Percentiles rank a stretch among this genome's conserved stretches.
Conservation (phyloP, 2,888 invertebrate genomes). For the Sylvicola cinctus region DNA sequence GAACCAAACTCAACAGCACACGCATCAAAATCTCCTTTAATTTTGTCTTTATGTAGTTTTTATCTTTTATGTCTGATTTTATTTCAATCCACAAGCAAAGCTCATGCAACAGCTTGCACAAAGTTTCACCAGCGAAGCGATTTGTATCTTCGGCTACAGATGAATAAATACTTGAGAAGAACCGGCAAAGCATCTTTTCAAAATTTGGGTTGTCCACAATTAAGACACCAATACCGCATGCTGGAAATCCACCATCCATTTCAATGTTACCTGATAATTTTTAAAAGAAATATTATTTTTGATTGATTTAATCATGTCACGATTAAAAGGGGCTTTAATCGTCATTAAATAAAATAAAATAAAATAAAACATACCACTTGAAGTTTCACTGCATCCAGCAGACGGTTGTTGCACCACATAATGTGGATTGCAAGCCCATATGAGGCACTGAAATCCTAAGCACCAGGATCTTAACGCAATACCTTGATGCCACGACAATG, state of each 20-base stretch:
- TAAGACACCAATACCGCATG: conserved; percentile 27
- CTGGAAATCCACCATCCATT: conserved; percentile 10
- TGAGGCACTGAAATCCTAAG: conserved; percentile 46
- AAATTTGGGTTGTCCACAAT: conserved; percentile 41
- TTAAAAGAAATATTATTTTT: no score
- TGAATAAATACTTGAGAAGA: conserved; percentile 29
- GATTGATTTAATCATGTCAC: no score
- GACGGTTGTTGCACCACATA: conserved; percentile 7
- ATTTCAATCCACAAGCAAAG: conserved; percentile 46
- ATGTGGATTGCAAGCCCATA: conserved; percentile 43
- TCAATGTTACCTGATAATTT: neutral
- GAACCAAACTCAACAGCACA: conserved; percentile 49
- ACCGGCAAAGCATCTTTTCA: conserved; percentile 38
- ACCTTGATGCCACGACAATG: conserved; percentile 42
- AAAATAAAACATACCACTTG: no score
- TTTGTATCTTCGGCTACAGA: conserved; percentile 7
- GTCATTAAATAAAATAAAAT: no score
- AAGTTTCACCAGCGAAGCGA: conserved; percentile 53
- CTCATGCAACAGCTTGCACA: conserved; percentile 50
- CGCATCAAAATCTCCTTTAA: conserved; percentile 35
- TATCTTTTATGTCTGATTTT: conserved; percentile 37
- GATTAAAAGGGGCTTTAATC: conserved; percentile 12
- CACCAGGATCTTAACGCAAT: conserved; percentile 56
- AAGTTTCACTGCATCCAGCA: conserved; percentile 1
- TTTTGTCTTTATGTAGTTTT: conserved; percentile 30